Conservation (phyloP, 1,140 invertebrate genomes). For the Anoplophora glabripennis region DNA sequence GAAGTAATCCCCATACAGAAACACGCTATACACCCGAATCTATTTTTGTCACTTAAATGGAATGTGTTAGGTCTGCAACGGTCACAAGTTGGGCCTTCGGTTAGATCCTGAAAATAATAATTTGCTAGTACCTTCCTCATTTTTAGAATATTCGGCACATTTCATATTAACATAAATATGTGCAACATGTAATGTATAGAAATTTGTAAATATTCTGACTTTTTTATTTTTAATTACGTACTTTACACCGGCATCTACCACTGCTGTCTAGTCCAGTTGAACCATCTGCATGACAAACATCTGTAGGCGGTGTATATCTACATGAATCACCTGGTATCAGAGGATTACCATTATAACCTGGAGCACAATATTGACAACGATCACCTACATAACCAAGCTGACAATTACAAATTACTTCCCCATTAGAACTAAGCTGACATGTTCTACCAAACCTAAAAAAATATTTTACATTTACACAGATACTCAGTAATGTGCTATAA, state of each 20-base stretch:
- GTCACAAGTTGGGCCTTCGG: slow-evolving; percentile 74
- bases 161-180: too few species aligned
- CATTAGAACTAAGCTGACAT: slow-evolving; percentile 75
- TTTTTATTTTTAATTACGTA: too few species aligned
- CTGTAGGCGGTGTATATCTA: slow-evolving; percentile 41
- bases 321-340: slow-evolving; percentile 66
- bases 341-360: slow-evolving; percentile 77
- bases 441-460: slow-evolving; percentile 67
- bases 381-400: slow-evolving; percentile 79
- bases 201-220: too few species aligned
- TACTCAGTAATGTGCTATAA: too few species aligned
- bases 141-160: too few species aligned
- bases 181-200: too few species aligned
- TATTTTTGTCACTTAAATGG: slow-evolving; percentile 66
- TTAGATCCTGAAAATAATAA: slow-evolving; percentile 56
- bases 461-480: too few species aligned
- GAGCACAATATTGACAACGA: slow-evolving; percentile 76
- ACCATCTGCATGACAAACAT: slow-evolving; percentile 47
- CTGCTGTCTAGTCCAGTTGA: slow-evolving; percentile 27
- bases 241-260: slow-evolving; percentile 81
- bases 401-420: slow-evolving; percentile 82
- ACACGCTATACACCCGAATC: slow-evolving; percentile 86
- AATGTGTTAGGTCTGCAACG: slow-evolving; percentile 80
- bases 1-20: slow-evolving; percentile 88
- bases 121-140: too few species aligned